Conservation (phyloP, 2,113 vertebrate genomes). For the Tupaia chinensis region DNA sequence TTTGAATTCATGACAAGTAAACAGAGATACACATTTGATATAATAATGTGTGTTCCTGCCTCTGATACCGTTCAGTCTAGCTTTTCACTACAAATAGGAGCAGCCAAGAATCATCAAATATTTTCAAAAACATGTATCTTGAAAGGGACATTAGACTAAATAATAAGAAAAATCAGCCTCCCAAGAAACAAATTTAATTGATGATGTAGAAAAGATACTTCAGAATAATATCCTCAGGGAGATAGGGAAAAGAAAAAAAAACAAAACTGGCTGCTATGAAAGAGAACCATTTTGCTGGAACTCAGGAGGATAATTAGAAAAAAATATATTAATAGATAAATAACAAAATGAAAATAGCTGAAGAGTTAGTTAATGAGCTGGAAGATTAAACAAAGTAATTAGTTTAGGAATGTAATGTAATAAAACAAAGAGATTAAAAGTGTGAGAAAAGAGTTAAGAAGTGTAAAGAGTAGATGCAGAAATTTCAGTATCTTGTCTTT, state of each 20-base stretch:
- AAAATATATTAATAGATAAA: constrained; percentile 54
- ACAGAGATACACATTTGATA: not conserved
- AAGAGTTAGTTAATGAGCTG: constrained; percentile 41
- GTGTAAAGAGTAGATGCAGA: not conserved
- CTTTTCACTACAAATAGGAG: not conserved
- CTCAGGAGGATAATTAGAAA: constrained; percentile 55
- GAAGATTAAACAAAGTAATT: constrained; percentile 18
- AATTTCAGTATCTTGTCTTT: not conserved
- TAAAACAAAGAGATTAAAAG: not conserved
- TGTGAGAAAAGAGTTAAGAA: not conserved
- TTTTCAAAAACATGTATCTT: not conserved
- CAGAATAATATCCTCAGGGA: constrained; percentile 36
- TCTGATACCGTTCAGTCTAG: not conserved
- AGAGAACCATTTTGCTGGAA: constrained; percentile 21
- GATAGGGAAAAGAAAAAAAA: not conserved
- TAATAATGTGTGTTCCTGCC: not conserved
- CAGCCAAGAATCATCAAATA: not conserved
- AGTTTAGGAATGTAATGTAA: not conserved
- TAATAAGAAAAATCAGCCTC: not conserved
- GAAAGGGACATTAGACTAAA: not conserved
- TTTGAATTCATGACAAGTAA: not conserved
- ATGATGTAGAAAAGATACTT: constrained; percentile 28
- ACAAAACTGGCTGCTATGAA: constrained; percentile 33
- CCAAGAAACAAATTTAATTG: not conserved
- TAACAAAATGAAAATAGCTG: constrained; percentile 30